These are phyloP conservation scores for Helicoverpa armigera DNA, from an alignment of 1,140 invertebrate genomes.

Conservation along the genomic window DNA sequence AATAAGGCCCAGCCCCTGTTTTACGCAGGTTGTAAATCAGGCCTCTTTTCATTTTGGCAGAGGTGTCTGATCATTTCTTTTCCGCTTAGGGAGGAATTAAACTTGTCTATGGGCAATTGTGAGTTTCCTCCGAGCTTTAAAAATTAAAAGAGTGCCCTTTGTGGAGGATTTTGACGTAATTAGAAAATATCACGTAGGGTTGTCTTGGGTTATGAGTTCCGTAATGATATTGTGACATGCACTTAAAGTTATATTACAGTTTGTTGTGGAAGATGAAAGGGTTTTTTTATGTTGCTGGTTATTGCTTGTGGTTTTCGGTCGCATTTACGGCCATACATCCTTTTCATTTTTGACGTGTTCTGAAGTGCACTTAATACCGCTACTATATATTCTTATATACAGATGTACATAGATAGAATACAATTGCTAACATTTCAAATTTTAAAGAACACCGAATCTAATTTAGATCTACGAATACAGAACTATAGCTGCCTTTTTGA, in stretches of 20 bases:
- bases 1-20: constrained; percentile 78
- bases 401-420: too few relatives aligned
- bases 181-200: constrained; percentile 19
- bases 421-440: too few relatives aligned
- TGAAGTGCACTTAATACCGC: too few relatives aligned
- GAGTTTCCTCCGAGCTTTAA: constrained; percentile 53
- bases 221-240: not conserved
- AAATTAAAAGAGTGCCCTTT: constrained; percentile 45
- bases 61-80: constrained; percentile 81
- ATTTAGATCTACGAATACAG: too few relatives aligned
- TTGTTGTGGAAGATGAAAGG: not conserved
- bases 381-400: too few relatives aligned
- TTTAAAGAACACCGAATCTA: too few relatives aligned
- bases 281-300: not conserved
- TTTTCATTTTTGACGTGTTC: too few relatives aligned
- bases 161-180: constrained; percentile 21
- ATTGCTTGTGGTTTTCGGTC: too few relatives aligned
- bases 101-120: constrained; percentile 72
- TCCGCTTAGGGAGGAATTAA: constrained; percentile 72
- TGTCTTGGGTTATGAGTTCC: not conserved
- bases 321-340: too few relatives aligned
- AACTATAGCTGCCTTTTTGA: too few relatives aligned
- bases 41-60: constrained; percentile 82
- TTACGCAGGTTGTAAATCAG: constrained; percentile 81
- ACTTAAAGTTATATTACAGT: not conserved